These are phyloP conservation scores for Dasysyrphus albostriatus DNA, from an alignment of 2,888 invertebrate genomes.

Conservation along the genomic window DNA sequence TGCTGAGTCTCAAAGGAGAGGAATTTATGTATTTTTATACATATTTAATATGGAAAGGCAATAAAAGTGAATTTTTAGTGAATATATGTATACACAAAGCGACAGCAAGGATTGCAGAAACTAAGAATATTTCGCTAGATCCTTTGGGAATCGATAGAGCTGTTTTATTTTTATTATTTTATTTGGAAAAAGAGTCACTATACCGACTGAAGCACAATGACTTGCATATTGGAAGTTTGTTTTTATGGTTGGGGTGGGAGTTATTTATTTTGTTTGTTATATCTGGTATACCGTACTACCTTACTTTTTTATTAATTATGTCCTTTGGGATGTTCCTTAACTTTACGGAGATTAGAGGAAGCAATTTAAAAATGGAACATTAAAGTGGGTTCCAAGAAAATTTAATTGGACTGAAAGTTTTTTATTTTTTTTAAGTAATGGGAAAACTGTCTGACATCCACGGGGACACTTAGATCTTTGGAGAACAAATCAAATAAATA, in stretches of 20 bases:
- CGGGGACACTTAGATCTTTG: too few relatives aligned
- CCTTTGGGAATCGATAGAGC: conserved; percentile 19
- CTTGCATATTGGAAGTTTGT: neutral
- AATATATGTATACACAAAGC: conserved; percentile 6
- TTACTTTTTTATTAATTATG: neutral
- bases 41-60: conserved; percentile 4
- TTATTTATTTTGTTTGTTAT: neutral
- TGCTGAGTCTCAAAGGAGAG: neutral
- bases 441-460: too few relatives aligned
- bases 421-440: too few relatives aligned
- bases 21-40: neutral
- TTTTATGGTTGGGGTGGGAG: conserved; percentile 5
- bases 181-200: too few relatives aligned
- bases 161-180: neutral
- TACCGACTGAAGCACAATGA: neutral
- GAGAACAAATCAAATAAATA: too few relatives aligned
- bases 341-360: neutral
- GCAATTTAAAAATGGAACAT: neutral
- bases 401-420: too few relatives aligned
- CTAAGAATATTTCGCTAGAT: conserved; percentile 1
- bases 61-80: conserved; percentile 45
- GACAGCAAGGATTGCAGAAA: conserved; percentile 24
- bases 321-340: neutral
- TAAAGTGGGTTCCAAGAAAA: neutral
- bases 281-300: neutral